phyloP scores from a whole-genome alignment of 2,113 vertebrate species.

The Proteles cristata region DNA sequence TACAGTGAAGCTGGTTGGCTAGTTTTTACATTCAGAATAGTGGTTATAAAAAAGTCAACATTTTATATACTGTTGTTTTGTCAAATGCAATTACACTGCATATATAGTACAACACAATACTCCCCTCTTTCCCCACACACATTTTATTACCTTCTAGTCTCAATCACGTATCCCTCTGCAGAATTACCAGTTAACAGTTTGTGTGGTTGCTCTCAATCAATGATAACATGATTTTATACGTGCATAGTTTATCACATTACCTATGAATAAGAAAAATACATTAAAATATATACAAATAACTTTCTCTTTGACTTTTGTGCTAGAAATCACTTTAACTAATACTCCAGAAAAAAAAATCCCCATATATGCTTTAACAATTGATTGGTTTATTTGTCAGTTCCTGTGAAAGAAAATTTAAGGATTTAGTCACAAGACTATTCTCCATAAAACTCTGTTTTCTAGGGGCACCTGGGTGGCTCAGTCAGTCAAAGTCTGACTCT shows the following conservation, averaged over 20 bases:
- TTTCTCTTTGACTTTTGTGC: background rate
- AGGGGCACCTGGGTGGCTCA: too few species aligned
- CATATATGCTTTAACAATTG: background rate
- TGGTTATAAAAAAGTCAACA: background rate
- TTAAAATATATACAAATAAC: background rate
- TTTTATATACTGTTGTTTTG: background rate
- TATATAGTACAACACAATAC: too few species aligned
- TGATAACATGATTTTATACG: background rate
- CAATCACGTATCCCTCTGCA: background rate
- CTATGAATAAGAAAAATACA: background rate
- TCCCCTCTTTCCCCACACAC: background rate
- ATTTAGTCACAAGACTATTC: background rate
- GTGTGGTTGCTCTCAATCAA: background rate
- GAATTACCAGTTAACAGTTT: background rate
- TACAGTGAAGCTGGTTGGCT: background rate
- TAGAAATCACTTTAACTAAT: background rate
- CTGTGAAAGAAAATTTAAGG: background rate
- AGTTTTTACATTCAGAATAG: background rate
- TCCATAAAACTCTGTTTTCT: background rate
- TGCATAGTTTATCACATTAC: background rate
- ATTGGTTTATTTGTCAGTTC: background rate
- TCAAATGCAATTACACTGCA: background rate
- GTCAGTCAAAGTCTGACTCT: too few species aligned
- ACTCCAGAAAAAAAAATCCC: background rate
- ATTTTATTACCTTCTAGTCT: background rate